phyloP scores from a whole-genome alignment of 1,140 invertebrate genomes.

The Scaptomyza montana region DNA sequence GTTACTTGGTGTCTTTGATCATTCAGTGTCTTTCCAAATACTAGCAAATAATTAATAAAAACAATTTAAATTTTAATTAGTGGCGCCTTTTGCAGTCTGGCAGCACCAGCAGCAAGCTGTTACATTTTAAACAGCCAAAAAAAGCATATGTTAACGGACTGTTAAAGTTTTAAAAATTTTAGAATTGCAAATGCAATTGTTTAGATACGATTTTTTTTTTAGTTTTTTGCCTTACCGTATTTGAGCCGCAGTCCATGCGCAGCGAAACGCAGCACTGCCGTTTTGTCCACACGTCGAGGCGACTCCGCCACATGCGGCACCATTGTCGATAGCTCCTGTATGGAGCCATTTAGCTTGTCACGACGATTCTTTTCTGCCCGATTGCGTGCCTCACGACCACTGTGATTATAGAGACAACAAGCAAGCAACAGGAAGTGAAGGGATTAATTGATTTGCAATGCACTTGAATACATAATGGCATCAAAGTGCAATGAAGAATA shows the following conservation, averaged over 20 bases:
- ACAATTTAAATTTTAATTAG: not conserved
- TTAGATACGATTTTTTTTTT: too few species aligned
- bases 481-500: not conserved
- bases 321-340: slow-evolving; percentile 91
- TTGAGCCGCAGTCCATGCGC: slow-evolving; percentile 88
- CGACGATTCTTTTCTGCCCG: slow-evolving; percentile 94
- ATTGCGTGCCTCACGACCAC: slow-evolving; percentile 90
- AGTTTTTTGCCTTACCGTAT: slow-evolving; percentile 65
- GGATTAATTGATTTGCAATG: slow-evolving; percentile 30
- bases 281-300: slow-evolving; percentile 93
- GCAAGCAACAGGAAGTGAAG: slow-evolving; percentile 3
- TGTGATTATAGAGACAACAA: slow-evolving; percentile 76
- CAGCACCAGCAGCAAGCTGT: not conserved
- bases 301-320: slow-evolving; percentile 92
- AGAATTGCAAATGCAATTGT: too few species aligned
- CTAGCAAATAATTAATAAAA: slow-evolving; percentile 57
- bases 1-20: slow-evolving; percentile 72
- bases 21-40: slow-evolving; percentile 84
- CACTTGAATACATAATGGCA: slow-evolving; percentile 5
- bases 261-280: slow-evolving; percentile 92
- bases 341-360: slow-evolving; percentile 94
- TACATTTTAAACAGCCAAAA: not conserved
- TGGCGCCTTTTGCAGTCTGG: not conserved
- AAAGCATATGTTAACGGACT: too few species aligned
- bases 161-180: too few species aligned